Conservation (phyloP, 2,113 vertebrate species). For the Oxygymnocypris stewartii region DNA sequence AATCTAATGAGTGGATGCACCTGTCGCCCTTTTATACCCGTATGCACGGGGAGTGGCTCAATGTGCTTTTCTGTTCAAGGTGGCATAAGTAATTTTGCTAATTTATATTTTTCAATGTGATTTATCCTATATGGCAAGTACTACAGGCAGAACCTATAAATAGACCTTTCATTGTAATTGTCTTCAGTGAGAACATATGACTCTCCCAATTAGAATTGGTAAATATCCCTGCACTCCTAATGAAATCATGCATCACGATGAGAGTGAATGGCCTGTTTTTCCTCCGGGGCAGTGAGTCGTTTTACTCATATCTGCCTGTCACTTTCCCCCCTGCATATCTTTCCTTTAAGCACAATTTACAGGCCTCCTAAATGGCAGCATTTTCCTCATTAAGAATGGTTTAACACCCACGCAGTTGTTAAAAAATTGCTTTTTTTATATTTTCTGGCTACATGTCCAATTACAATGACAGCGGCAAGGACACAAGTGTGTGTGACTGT, state of each 20-base stretch:
- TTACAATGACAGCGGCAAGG: conserved; percentile 51
- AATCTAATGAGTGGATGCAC: too few species aligned
- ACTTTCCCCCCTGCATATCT: conserved; percentile 18
- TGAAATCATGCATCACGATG: conserved; percentile 43
- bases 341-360: conserved; percentile 36
- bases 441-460: conserved; percentile 62
- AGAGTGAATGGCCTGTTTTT: conserved; percentile 41
- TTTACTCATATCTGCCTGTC: conserved; percentile 39
- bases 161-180: conserved; percentile 39
- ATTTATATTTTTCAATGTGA: conserved; percentile 23
- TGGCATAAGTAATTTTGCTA: conserved; percentile 37
- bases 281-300: conserved; percentile 27
- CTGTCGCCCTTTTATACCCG: too few species aligned
- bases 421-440: conserved; percentile 39
- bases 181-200: conserved; percentile 43
- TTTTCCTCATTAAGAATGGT: conserved; percentile 53
- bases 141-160: conserved; percentile 37
- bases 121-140: conserved; percentile 26
- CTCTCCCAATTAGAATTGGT: conserved; percentile 46
- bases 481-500: conserved; percentile 8
- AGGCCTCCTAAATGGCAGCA: conserved; percentile 43
- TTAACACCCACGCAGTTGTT: conserved; percentile 43
- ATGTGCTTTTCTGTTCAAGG: neutral
- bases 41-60: too few species aligned
- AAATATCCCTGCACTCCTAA: conserved; percentile 46